Evolutionary conservation across 1,140 invertebrate species (phyloP).

Genomic region (Drosophila lacertosa): DNA sequence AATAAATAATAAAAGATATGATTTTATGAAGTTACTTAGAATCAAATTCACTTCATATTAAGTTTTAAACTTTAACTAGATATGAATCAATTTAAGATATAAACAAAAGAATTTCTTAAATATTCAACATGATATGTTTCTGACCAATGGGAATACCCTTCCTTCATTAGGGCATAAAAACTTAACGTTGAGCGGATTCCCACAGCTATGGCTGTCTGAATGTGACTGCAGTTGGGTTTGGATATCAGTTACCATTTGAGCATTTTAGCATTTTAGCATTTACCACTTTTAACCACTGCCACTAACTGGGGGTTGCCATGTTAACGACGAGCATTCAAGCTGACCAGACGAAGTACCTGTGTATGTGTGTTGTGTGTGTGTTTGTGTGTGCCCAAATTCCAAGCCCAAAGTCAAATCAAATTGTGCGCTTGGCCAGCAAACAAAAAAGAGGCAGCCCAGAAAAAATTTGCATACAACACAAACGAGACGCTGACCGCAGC

Average conservation of each 20-base stretch:
- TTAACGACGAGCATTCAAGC: conserved; percentile 38
- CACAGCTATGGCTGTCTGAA: conserved; percentile 16
- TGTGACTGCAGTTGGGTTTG: conserved; percentile 2
- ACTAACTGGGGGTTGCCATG: conserved; percentile 46
- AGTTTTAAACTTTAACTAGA: too few species aligned
- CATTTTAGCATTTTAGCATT: conserved; percentile 48
- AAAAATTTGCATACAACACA: conserved; percentile 82
- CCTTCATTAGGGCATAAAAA: not conserved
- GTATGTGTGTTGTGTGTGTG: conserved; percentile 1
- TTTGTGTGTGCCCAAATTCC: conserved; percentile 52
- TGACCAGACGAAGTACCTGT: conserved; percentile 9
- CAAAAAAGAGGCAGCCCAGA: conserved; percentile 68
- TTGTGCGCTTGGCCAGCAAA: conserved; percentile 50
- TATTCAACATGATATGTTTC: too few species aligned
- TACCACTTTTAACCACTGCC: conserved; percentile 36
- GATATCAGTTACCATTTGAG: conserved; percentile 63
- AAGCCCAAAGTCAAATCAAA: conserved; percentile 58
- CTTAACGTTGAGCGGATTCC: conserved; percentile 27
- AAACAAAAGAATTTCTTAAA: not conserved
- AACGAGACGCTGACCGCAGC: conserved; percentile 68
- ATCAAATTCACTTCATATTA: too few species aligned
- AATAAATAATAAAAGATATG: too few species aligned
- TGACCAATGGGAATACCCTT: not conserved
- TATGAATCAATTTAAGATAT: too few species aligned
- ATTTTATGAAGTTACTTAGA: too few species aligned